A percentile compares a stretch with the other conserved stretches of the same genome.
Evolutionary conservation across 2,113 vertebrate species (phyloP).

Genomic region (Gnathonemus echidnorhynchus): DNA sequence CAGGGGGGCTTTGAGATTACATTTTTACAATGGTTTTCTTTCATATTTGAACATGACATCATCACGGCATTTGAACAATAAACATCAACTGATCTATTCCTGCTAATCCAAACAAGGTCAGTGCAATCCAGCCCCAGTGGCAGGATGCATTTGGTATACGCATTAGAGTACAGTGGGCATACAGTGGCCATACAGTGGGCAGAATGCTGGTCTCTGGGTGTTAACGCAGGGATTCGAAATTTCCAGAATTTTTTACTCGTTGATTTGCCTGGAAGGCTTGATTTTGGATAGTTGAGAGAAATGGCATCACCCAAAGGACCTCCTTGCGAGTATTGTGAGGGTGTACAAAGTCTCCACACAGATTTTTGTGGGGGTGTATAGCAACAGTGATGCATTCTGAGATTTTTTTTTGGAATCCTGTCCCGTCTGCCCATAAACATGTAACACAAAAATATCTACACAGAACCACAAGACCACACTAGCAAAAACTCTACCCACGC

Average conservation of each 20-base stretch:
- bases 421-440: background rate
- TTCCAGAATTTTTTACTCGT: background rate
- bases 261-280: background rate
- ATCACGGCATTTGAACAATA: background rate
- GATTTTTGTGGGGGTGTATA: background rate
- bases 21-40: background rate
- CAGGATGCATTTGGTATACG: background rate
- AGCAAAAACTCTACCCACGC: background rate
- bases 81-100: background rate
- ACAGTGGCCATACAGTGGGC: background rate
- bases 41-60: background rate
- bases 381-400: background rate
- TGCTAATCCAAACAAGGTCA: background rate
- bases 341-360: background rate
- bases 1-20: background rate
- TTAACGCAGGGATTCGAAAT: background rate
- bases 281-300: background rate
- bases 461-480: background rate
- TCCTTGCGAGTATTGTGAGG: background rate
- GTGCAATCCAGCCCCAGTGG: background rate
- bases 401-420: background rate
- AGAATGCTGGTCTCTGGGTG: background rate
- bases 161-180: background rate
- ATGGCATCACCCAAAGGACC: background rate
- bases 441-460: background rate